Evolutionary conservation across 1,140 invertebrate genomes (phyloP), one percentile per base, ranked within the genome.

Genomic region (Scaptomyza montana): DNA sequence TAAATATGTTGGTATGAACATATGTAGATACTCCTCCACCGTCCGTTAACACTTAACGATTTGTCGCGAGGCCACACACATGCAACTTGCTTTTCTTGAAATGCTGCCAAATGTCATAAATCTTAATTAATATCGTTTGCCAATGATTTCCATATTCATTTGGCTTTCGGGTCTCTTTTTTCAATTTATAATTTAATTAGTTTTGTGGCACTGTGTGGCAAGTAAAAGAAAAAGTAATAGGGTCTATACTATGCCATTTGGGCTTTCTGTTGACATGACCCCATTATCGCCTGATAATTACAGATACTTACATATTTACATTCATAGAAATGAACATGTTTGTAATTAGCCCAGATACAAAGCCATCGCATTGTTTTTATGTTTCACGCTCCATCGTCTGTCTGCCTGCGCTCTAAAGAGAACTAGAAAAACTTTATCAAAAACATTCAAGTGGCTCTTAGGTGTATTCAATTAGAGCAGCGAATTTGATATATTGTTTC

Each of bases 271-370:
- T 86, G 81, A 86, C 85, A 74, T 84, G 78, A 80, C 78, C 78
- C 68, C 77, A 75, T 80, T 80, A 80, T 89, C 66, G 64, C 74
- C 78, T 85, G 74, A 80, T 85, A 86, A 74, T 78, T 80, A 74
- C 79, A 70, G 74, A 85, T 80, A 80, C 63, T 67, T 74, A 77
- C 81, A 74, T 21, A 25, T 4, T 25, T 25, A 66, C 46, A 46
- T 55, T 30, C 64, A 68, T 60, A 72, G 39, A 61, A 5, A 25
- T 21, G 51, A 30, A 67, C 36, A 16, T 33, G 63, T 41, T 60
- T 57, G 77, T 73, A 78, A 78, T 78, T 78, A 78, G 76, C 73
- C 76, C 67, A 78, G 76, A 75, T 75, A 72, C 65, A 68, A 70
- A 75, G 60, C 67, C 53, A 65, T 63, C 43, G 39, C 54, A 75